Evolutionary conservation across 2,888 invertebrate genomes (phyloP), one percentile per base, ranked within the genome.

Genomic region (Aproaerema taeniolella): DNA sequence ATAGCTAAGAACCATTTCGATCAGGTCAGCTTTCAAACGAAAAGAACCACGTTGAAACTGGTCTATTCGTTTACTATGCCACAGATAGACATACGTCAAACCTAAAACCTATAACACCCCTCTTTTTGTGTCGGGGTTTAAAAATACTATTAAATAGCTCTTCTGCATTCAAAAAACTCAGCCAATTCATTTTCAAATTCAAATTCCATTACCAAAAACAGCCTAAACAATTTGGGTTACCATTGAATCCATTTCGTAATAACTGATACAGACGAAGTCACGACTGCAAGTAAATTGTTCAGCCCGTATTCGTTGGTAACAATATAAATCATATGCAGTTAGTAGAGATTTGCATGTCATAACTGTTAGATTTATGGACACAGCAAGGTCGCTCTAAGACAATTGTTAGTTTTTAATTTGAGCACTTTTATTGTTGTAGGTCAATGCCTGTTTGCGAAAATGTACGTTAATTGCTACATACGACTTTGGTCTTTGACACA

Each of bases 311-410:
- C 47, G 50, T 51, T 52, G 50, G 46, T 50, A 48, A 58, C 55
- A 60, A 55, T 50, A 72, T 79, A 77, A 78, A 79, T 81, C 74
- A 71, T 58, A 52, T 62, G 71, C 74, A 64, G 69, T 74, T 73
- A 69, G 67, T 67, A 55, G 66, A 74, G 71, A 79, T 80, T 82
- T 77, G 79, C 79, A 69, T 80, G 82, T 71, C 76, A 70, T 67
- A 74, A 72, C 63, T 61, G 61, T 59, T 55, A 52, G 69, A 77
- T 77, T 79, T 79, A 78, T 77, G 55, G 64, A 65, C 47, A 55
- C 55, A 50, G 57, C 77, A 78, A 79, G 77, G 78, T 72, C 74
- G 69, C 55, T 50, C 52, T 54, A 46, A 57, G 49, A 52, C 50
- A 14, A 37, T n/a, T 30, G 37, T 43, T 52, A 53, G 55, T 52